These are phyloP conservation scores for Nipponacmea schrenckii DNA, from an alignment of 2,888 invertebrate species.

Conservation along the genomic window DNA sequence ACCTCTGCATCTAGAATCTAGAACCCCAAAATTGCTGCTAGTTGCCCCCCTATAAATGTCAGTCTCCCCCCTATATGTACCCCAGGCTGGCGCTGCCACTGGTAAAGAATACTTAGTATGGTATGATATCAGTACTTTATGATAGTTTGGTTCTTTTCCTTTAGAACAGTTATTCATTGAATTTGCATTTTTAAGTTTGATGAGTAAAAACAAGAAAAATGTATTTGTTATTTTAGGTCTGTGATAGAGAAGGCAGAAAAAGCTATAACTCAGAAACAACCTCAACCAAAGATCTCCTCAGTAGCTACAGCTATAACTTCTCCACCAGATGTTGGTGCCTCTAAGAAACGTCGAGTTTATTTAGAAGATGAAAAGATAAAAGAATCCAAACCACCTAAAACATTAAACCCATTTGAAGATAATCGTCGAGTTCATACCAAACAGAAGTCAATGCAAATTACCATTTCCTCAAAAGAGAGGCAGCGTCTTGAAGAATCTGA, in stretches of 20 bases:
- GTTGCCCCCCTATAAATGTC: no score
- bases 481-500: slow-evolving; percentile 34
- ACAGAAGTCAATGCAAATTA: slow-evolving; percentile 37
- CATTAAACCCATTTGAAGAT: slow-evolving; percentile 16
- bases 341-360: slow-evolving; percentile 34
- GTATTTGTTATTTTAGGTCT: slow-evolving; percentile 49
- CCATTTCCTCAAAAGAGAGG: slow-evolving; percentile 37
- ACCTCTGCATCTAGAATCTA: no score
- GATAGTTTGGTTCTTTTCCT: no score
- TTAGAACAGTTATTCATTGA: no score
- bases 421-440: slow-evolving; percentile 25
- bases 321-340: slow-evolving; percentile 26
- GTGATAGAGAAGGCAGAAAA: slow-evolving; percentile 91
- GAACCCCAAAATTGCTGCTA: no score
- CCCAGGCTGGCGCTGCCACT: no score
- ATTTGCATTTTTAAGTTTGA: no score
- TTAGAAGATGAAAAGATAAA: slow-evolving; percentile 18
- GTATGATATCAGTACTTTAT: no score
- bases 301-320: slow-evolving; percentile 45
- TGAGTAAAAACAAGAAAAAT: neutral
- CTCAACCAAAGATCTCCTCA: slow-evolving; percentile 80
- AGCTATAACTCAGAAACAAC: slow-evolving; percentile 88
- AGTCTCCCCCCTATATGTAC: no score
- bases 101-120: no score
- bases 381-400: neutral